A percentile compares a stretch with the other conserved stretches of the same genome.
phyloP scores from a whole-genome alignment of 1,140 invertebrate genomes.

The Zaprionus kolodkinae region DNA sequence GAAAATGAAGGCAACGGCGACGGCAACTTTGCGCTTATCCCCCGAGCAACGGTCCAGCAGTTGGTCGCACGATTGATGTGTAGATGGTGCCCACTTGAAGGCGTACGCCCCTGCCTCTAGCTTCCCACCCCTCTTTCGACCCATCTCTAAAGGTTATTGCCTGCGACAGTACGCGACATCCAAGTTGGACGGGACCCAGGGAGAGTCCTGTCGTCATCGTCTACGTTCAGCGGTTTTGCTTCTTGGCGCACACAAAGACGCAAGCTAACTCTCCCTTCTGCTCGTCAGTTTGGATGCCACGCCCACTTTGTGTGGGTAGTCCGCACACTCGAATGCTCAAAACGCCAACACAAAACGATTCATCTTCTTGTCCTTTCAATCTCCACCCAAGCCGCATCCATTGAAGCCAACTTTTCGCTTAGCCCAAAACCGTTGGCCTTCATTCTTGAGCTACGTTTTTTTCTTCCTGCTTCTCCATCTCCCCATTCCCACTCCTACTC shows the following conservation, averaged over 20 bases:
- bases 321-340: constrained; percentile 73
- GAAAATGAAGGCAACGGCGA: constrained; percentile 61
- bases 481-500: constrained; percentile 27
- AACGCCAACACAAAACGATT: constrained; percentile 81
- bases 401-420: constrained; percentile 64
- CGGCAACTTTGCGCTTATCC: constrained; percentile 24
- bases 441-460: constrained; percentile 57
- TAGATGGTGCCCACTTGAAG: constrained; percentile 54
- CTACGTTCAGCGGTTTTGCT: constrained; percentile 33
- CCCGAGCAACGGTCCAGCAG: constrained; percentile 53
- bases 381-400: constrained; percentile 34
- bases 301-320: constrained; percentile 34
- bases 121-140: background rate
- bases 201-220: background rate
- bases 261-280: background rate
- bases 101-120: background rate
- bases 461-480: constrained; percentile 13
- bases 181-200: background rate
- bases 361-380: constrained; percentile 73
- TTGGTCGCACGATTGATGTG: constrained; percentile 71
- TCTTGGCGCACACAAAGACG: constrained; percentile 37
- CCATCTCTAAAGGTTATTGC: constrained; percentile 46
- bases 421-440: constrained; percentile 64
- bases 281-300: background rate
- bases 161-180: constrained; percentile 32